Evolutionary conservation across 2,113 vertebrate species (phyloP).

Genomic region (Xiphorhynchus elegans): DNA sequence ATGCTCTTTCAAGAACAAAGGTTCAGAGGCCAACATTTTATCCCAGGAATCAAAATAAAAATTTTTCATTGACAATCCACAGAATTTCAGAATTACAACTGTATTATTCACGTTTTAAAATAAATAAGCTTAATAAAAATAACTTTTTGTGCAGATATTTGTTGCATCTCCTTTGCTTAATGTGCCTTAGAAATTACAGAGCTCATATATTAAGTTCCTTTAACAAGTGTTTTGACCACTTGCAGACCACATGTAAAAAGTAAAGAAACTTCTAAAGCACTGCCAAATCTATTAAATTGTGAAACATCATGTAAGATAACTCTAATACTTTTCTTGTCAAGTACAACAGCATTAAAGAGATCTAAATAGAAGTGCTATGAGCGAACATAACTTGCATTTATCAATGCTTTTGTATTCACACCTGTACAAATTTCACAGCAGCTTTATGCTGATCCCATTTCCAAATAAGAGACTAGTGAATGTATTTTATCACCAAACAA

Average conservation of each 20-base stretch:
- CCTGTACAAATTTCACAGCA: neutral
- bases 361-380: neutral
- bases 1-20: neutral
- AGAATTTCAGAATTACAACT: neutral
- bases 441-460: neutral
- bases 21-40: neutral
- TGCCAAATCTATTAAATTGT: neutral
- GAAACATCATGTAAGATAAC: neutral
- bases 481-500: neutral
- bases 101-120: neutral
- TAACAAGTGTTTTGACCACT: neutral
- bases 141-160: neutral
- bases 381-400: neutral
- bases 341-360: neutral
- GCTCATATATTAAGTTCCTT: neutral
- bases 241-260: neutral
- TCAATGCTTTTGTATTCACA: neutral
- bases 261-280: neutral
- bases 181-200: neutral
- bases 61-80: neutral
- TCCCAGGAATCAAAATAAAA: neutral
- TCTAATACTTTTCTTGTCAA: neutral
- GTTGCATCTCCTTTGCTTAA: neutral
- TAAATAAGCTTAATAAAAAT: neutral
- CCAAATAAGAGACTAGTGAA: neutral